A percentile compares a stretch with the other conserved stretches of the same genome.
Conservation (phyloP, 2,888 invertebrate species). For the Leucophenga maculata region DNA sequence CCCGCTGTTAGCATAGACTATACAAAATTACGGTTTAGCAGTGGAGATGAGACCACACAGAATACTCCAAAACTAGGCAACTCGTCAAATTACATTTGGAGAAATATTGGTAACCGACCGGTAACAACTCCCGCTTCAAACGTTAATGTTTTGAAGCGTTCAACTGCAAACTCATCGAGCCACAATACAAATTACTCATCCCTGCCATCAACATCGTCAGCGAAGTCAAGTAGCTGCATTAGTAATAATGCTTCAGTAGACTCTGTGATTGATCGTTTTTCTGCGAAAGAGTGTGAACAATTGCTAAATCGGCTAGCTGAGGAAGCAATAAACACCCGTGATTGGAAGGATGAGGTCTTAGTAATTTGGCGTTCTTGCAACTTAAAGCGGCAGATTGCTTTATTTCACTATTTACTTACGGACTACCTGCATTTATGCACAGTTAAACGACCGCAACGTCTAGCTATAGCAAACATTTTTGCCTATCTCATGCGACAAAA, state of each 20-base stretch:
- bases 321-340: slow-evolving; percentile 48
- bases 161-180: neutral
- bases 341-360: slow-evolving; percentile 55
- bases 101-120: slow-evolving; percentile 48
- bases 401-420: slow-evolving; percentile 57
- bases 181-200: slow-evolving; percentile 29
- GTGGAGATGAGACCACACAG: slow-evolving; percentile 50
- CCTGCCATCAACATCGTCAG: slow-evolving; percentile 36
- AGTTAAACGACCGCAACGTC: slow-evolving; percentile 54
- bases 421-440: slow-evolving; percentile 58
- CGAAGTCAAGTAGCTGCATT: slow-evolving; percentile 35
- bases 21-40: slow-evolving; percentile 63
- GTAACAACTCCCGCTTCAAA: slow-evolving; percentile 15
- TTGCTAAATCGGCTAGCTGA: slow-evolving; percentile 59
- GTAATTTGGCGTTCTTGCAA: slow-evolving; percentile 53
- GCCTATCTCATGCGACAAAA: slow-evolving; percentile 51
- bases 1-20: slow-evolving; percentile 59
- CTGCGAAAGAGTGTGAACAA: slow-evolving; percentile 52
- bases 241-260: neutral
- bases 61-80: slow-evolving; percentile 58
- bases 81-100: slow-evolving; percentile 59
- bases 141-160: slow-evolving; percentile 46
- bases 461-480: slow-evolving; percentile 61
- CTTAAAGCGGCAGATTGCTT: slow-evolving; percentile 50
- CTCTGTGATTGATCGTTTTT: slow-evolving; percentile 21